Base-by-base conservation (phyloP, 2,797 vertebrate genomes). In the Sarcoramphus papa region DNA sequence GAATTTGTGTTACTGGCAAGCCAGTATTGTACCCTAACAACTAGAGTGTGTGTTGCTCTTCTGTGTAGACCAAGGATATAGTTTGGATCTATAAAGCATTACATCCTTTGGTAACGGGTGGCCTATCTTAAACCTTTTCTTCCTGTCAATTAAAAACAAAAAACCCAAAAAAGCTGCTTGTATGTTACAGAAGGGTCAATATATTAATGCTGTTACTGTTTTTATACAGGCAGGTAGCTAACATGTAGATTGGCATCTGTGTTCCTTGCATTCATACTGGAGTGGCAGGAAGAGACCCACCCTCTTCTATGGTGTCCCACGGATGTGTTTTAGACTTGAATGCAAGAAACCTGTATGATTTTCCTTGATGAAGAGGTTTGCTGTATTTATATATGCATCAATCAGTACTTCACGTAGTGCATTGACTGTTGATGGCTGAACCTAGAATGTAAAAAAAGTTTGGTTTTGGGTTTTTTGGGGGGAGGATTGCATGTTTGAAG, bases 401-500 rank as follows among this genome's bases (percentile, higher is more conserved):
- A 0, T 65, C 43, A 35, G 63, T 78, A 60, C n/a, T 85, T 91
- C 12, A 31, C 7, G 20, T 47, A 64, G 67, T 23, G 45, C 40
- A 24, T 31, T 78, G 81, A 62, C 30, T 85, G 83, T 22, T 37
- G 16, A 23, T 85, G 50, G 27, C 27, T 77, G 77, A 89, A 67
- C 15, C 11, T 40, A 41, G 53, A 86, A 57, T 18, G 33, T 27
- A 9, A 70, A 48, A 60, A 69, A 76, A 14, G 11, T 40, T 37
- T 43, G 3, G 5, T 3, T 56, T 53, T 30, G 10, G 2, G 2
- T 0, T 20, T 54, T 62, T 31, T 7, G 2, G 3, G 24, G 1
- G 1, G 2, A 4, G 1, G 2, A 10, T 33, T 80, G 40, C 2
- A 11, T 51, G 11, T 90, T 84, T 78, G 23, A 85, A 37, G 15